Evolutionary conservation across 2,888 invertebrate species (phyloP), one percentile per base, ranked within the genome.

Genomic region (Andricus quercusramuli): DNA sequence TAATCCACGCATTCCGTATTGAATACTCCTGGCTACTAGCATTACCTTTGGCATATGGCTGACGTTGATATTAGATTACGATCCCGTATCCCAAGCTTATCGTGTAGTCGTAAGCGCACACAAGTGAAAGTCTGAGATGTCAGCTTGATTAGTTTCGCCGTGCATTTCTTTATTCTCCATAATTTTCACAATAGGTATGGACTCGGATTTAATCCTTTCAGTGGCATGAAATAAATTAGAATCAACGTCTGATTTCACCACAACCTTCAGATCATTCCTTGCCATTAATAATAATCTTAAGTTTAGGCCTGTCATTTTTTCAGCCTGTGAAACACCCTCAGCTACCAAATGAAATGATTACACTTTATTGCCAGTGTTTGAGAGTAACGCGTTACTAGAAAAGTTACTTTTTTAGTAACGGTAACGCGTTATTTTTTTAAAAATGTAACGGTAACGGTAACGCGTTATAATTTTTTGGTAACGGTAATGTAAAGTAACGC

Each of bases 31-130:
- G 17, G 67, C 22, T 67, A 67, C 67, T 67, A 67, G 37, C 41
- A 37, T 37, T 66, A 66, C 37, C 66, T 66, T 66, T 66, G 66
- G 37, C 20, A 66, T 66, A 66, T 41, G 59, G 80, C 80, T 85
- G 83, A 86, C 84, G 77, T 84, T 86, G 84, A 86, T 85, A 86
- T 86, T 85, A 85, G 83, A 86, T 87, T 86, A 82, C 83, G 83
- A 83, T 84, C 79, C 77, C 82, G 78, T 83, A 80, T 83, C 84
- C 81, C 83, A 82, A 80, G 51, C 76, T 74, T 80, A 68, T 65
- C 62, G 47, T 22, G 13, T 56, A 79, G 41, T 78, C 77, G 59
- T 79, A 47, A 44, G 70, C 78, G 78, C 77, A 76, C 77, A 67
- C 77, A 68, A 77, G 76, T 66, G 59, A 82, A 83, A 85, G 77